Percentiles rank a stretch among this genome's conserved stretches.
Conservation (phyloP, 2,113 vertebrate genomes). For the Sinocyclocheilus grahami region DNA sequence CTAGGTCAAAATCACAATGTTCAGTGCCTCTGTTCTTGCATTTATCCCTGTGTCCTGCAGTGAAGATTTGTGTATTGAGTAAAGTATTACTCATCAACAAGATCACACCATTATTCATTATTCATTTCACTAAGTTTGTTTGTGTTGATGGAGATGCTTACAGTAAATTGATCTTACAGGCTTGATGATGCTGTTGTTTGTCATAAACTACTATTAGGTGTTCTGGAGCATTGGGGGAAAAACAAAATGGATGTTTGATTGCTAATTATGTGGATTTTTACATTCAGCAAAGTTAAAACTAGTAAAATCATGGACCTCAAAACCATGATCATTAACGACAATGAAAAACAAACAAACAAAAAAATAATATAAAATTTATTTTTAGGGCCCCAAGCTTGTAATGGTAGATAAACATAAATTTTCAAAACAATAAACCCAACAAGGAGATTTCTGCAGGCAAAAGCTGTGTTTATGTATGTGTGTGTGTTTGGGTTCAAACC, state of each 20-base stretch:
- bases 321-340: background rate
- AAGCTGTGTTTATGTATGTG: conserved; percentile 13
- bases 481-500: conserved; percentile 50
- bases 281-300: background rate
- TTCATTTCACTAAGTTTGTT: conserved; percentile 8
- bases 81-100: conserved; percentile 3
- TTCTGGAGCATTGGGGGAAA: background rate
- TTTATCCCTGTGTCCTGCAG: conserved; percentile 25
- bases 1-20: conserved; percentile 43
- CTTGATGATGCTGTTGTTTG: background rate
- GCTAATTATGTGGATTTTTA: background rate
- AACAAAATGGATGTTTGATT: background rate
- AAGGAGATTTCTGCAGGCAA: conserved; percentile 32
- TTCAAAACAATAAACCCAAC: background rate
- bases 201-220: background rate
- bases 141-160: background rate
- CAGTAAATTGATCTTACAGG: background rate
- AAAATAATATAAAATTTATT: too few relatives aligned
- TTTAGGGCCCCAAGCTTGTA: background rate
- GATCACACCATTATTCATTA: conserved; percentile 4
- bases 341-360: background rate
- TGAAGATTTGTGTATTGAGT: conserved; percentile 18
- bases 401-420: background rate
- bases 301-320: background rate
- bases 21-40: conserved; percentile 1